These are phyloP conservation scores for Brachystomella parvula DNA, from an alignment of 1,140 invertebrate genomes.

Conservation along the genomic window DNA sequence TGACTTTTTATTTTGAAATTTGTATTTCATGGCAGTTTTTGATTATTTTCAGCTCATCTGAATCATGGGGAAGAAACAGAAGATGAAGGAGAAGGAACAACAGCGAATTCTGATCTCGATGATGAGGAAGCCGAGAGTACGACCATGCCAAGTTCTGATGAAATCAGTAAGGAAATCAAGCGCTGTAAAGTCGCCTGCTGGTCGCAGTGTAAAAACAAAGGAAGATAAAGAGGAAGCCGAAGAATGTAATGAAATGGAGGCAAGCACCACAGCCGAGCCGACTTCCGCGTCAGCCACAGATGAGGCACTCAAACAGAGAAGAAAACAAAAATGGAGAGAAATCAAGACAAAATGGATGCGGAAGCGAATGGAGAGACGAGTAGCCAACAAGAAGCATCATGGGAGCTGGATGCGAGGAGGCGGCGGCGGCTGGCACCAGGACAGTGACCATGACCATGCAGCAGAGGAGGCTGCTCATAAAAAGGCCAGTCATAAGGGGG, in stretches of 20 bases:
- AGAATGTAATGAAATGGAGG: background rate
- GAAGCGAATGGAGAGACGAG: background rate
- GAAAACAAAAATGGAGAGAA: background rate
- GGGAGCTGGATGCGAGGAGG: background rate
- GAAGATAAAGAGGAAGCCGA: background rate
- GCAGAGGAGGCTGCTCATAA: background rate
- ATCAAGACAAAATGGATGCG: background rate
- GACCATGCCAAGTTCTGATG: background rate
- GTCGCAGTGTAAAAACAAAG: background rate
- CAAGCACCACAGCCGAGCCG: background rate
- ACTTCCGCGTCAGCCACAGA: background rate
- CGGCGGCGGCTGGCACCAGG: background rate
- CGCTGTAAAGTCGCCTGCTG: background rate
- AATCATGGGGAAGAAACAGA: no score
- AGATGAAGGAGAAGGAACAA: background rate
- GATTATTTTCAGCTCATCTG: conserved; percentile 11
- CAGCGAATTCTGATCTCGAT: background rate
- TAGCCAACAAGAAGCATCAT: background rate
- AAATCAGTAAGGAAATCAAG: background rate
- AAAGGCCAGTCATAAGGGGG: background rate
- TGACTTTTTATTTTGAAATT: no score
- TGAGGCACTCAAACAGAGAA: background rate
- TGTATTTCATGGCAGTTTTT: conserved; percentile 35
- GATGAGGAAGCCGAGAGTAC: background rate
- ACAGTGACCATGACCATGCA: background rate